Evolutionary conservation across 1,140 invertebrate genomes (phyloP).

Genomic region (Agraylea sexmaculata): DNA sequence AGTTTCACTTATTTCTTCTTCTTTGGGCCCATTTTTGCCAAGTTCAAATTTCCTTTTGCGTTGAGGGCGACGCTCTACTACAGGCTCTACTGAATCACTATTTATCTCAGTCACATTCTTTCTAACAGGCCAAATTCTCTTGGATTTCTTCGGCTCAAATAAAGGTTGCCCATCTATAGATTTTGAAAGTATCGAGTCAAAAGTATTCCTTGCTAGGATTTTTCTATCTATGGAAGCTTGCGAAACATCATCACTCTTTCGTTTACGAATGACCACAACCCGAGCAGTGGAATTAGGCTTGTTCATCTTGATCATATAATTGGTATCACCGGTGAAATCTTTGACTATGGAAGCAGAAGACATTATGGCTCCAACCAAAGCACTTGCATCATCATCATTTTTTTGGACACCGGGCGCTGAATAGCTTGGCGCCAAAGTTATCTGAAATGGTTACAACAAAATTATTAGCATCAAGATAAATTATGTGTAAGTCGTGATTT

Average conservation of each 20-base stretch:
- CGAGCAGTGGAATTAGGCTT: constrained; percentile 3
- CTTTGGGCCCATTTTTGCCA: too few species aligned
- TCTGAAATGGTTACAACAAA: too few species aligned
- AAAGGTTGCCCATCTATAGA: neutral
- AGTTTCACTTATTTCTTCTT: neutral
- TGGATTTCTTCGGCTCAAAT: constrained; percentile 1
- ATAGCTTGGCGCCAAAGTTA: too few species aligned
- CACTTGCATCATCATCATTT: too few species aligned
- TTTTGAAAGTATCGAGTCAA: constrained; percentile 12
- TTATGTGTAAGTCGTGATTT: too few species aligned
- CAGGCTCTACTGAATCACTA: too few species aligned
- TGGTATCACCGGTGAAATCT: constrained; percentile 1
- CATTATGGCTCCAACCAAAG: too few species aligned
- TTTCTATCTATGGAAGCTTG: neutral
- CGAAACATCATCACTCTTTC: neutral
- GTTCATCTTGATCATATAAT: constrained; percentile 7
- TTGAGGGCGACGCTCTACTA: too few species aligned
- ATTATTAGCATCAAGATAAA: too few species aligned
- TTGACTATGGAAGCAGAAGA: constrained; percentile 8
- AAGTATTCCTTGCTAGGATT: constrained; percentile 8
- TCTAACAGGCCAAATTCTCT: constrained; percentile 8
- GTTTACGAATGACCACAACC: constrained; percentile 1
- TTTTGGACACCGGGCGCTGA: too few species aligned
- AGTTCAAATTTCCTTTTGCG: too few species aligned
- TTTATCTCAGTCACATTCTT: neutral